These are phyloP conservation scores for Myotis lucifugus DNA, from an alignment of 2,113 vertebrate species.

Conservation along the genomic window DNA sequence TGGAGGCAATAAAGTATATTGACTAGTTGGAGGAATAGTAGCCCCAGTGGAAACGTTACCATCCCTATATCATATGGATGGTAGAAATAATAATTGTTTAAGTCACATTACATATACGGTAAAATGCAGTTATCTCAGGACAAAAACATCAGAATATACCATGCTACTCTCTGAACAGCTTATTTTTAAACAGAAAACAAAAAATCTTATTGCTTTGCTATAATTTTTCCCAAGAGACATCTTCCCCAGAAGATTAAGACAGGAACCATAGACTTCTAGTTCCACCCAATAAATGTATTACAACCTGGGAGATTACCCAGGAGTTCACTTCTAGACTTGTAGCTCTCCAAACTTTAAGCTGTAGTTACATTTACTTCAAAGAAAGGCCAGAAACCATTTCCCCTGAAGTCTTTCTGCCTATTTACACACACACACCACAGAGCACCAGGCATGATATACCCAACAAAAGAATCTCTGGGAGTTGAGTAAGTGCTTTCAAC, in stretches of 20 bases:
- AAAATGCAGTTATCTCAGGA: conserved; percentile 37
- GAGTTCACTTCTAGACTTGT: neutral
- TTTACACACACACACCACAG: neutral
- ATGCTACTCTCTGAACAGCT: conserved; percentile 35
- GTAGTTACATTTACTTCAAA: conserved; percentile 26
- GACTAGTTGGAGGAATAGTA: conserved; percentile 24
- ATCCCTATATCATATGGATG: neutral
- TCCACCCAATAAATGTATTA: neutral
- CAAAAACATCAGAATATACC: neutral
- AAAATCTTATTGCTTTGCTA: conserved; percentile 44
- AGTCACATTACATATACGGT: conserved; percentile 49
- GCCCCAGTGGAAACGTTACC: neutral
- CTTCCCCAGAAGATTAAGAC: conserved; percentile 9
- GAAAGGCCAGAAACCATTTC: conserved; percentile 10
- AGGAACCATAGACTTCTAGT: conserved; percentile 24
- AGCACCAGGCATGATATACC: neutral
- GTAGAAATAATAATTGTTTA: conserved; percentile 66
- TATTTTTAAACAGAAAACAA: conserved; percentile 60
- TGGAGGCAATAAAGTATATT: conserved; percentile 59
- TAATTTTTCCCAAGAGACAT: conserved; percentile 46
- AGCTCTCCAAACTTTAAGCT: conserved; percentile 13
- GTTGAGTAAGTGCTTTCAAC: neutral
- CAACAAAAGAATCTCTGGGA: neutral
- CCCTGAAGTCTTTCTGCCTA: neutral
- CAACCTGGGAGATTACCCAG: neutral